Percentiles rank a stretch among this genome's conserved stretches.
Conservation (phyloP, 2,888 invertebrate genomes). For the Prosopocoilus inquinatus region DNA sequence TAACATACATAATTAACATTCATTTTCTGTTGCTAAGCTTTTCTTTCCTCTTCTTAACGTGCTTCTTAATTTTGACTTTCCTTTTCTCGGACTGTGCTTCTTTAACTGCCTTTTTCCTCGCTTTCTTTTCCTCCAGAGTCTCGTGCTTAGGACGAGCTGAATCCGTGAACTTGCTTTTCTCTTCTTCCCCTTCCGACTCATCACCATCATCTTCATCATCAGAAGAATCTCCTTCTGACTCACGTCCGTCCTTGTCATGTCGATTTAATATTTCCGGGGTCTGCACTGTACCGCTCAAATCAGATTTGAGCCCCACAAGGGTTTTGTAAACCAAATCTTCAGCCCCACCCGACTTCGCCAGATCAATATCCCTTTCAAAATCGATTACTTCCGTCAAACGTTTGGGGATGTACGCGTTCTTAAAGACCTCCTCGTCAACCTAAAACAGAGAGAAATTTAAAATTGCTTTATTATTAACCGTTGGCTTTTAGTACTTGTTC, state of each 20-base stretch:
- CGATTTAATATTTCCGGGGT: slow-evolving; percentile 64
- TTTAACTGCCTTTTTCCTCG: slow-evolving; percentile 85
- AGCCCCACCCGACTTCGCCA: slow-evolving; percentile 71
- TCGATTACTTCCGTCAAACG: slow-evolving; percentile 85
- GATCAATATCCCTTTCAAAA: slow-evolving; percentile 80
- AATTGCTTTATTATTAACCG: not conserved
- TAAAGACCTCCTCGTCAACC: slow-evolving; percentile 90
- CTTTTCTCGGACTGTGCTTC: slow-evolving; percentile 85
- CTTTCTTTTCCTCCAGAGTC: slow-evolving; percentile 75
- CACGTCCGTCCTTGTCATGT: slow-evolving; percentile 42
- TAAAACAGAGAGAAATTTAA: slow-evolving; percentile 22
- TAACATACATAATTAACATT: not conserved
- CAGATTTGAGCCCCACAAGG: slow-evolving; percentile 78
- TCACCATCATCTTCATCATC: slow-evolving; percentile 42
- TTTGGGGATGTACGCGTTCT: slow-evolving; percentile 90
- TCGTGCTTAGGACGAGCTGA: slow-evolving; percentile 75
- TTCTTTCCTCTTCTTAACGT: slow-evolving; percentile 87
- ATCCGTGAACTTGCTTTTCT: slow-evolving; percentile 60
- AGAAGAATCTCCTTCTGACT: slow-evolving; percentile 29
- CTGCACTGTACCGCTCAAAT: slow-evolving; percentile 70
- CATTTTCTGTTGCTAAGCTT: slow-evolving; percentile 53
- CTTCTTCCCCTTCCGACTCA: slow-evolving; percentile 39
- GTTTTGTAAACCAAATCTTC: slow-evolving; percentile 81
- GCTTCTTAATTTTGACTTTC: slow-evolving; percentile 88
- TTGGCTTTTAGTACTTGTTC: slow-evolving; percentile 54